Base-by-base conservation (phyloP, 2,888 invertebrate genomes). In the Mesorhabditis spiculigera region DNA sequence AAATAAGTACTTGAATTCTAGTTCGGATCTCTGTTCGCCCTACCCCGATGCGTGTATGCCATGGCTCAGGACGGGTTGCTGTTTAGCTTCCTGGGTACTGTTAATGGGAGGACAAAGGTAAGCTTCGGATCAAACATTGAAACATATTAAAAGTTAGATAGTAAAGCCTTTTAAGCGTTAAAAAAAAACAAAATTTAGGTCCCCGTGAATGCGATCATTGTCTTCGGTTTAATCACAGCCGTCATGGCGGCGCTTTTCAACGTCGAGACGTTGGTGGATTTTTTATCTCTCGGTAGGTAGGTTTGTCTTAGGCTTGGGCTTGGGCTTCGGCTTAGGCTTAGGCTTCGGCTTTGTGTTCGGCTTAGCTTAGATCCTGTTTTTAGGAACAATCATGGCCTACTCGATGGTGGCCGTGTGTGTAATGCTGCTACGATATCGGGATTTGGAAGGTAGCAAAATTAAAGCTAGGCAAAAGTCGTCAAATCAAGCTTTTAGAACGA, bases 11-110 rank as follows among this genome's bases (percentile, higher is more conserved):
- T 13, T 13, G n/a, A n/a, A 1, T 50, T 50, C 58, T n/a, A 50
- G 58, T 50, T 50, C n/a, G 58, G 58, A 10, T 50, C 10, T 50
- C n/a, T 50, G n/a, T 89, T 90, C 78, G 95, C 95, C 2, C 92
- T 95, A 91, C 95, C 95, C 0, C 90, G 89, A 45, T 65, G 65
- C 86, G 89, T 66, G 83, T 89, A 89, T 82, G 89, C 89, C 28
- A 89, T 89, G 88, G 88, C 89, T 0, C 86, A 86, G 67, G 89
- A 89, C 81, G 89, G 89, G 1, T 82, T 89, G 3, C 82, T 90
- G 6, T 89, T 89, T 79, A 81, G 86, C 10, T 87, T 84, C 74
- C 82, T 89, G 43, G 85, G 87, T 4, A 65, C 63, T 4, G 72
- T 81, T 44, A 78, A 81, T 64, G 61, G 69, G 8, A 65, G 45